phyloP scores from a whole-genome alignment of 2,888 invertebrate species.

The Parochlus steinenii region DNA sequence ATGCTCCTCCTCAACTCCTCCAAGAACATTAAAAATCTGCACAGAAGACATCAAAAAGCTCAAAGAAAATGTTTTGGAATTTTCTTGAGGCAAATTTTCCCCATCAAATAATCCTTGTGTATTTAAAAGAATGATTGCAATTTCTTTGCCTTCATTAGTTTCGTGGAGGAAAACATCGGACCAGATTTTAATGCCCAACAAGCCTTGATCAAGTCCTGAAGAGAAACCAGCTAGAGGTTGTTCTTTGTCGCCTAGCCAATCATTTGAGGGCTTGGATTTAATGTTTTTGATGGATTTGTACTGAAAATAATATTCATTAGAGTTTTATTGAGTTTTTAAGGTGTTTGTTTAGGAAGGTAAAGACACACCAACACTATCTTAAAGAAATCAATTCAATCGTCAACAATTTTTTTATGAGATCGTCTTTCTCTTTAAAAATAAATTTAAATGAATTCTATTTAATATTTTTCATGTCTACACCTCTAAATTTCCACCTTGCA shows the following conservation, averaged over 20 bases:
- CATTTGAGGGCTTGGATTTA: background rate
- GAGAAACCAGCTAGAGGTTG: conserved; percentile 11
- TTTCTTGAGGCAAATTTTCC: conserved; percentile 5
- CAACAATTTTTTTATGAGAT: too few relatives aligned
- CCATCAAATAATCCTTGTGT: conserved; percentile 13
- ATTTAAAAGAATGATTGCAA: conserved; percentile 12
- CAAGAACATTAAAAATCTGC: conserved; percentile 10
- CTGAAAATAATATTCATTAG: too few relatives aligned
- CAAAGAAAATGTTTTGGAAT: conserved; percentile 11
- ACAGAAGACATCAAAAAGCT: conserved; percentile 12
- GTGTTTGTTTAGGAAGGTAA: background rate
- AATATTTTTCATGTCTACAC: too few relatives aligned
- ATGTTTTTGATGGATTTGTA: conserved; percentile 3
- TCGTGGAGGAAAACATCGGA: conserved; percentile 11
- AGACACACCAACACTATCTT: too few relatives aligned
- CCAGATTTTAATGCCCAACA: conserved; percentile 12
- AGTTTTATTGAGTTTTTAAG: too few relatives aligned
- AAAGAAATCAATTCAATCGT: too few relatives aligned
- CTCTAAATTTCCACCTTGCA: too few relatives aligned
- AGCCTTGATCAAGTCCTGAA: conserved; percentile 8
- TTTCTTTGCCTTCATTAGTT: conserved; percentile 6
- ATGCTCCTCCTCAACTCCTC: conserved; percentile 12
- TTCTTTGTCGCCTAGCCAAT: conserved; percentile 11
- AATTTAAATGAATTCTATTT: too few relatives aligned
- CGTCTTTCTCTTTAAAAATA: too few relatives aligned